Percentiles rank a stretch among this genome's conserved stretches.
phyloP scores from a whole-genome alignment of 2,113 vertebrate species.

The Pantherophis guttatus region DNA sequence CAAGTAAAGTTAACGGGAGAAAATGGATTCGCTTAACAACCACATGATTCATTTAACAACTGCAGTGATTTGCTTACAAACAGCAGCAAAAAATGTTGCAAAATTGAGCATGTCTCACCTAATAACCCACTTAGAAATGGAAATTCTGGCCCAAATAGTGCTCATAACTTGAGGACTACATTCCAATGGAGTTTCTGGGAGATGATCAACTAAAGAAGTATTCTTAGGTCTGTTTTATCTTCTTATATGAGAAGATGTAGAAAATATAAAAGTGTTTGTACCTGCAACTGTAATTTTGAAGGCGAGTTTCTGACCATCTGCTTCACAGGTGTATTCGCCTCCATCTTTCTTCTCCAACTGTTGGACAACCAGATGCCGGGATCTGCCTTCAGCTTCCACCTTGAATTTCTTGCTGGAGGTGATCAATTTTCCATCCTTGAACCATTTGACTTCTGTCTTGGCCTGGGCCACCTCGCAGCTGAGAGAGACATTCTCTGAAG shows the following conservation, averaged over 20 bases:
- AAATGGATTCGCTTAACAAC: neutral
- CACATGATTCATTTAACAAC: neutral
- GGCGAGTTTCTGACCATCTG: constrained; percentile 72
- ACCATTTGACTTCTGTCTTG: constrained; percentile 80
- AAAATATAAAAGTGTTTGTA: constrained; percentile 4
- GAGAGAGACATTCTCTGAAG: constrained; percentile 65
- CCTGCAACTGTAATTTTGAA: constrained; percentile 73
- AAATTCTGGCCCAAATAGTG: neutral
- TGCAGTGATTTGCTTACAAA: neutral
- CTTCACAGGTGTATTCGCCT: constrained; percentile 79
- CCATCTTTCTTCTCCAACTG: constrained; percentile 75
- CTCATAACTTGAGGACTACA: neutral
- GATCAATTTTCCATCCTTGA: constrained; percentile 76
- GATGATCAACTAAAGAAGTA: neutral
- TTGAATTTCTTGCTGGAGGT: constrained; percentile 67
- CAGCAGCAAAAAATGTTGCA: neutral
- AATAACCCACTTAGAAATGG: neutral
- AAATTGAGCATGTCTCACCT: neutral
- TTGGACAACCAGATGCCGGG: constrained; percentile 71
- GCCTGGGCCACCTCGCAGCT: constrained; percentile 74
- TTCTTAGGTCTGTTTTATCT: neutral
- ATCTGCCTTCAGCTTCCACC: constrained; percentile 71
- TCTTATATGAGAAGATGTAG: neutral
- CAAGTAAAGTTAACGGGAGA: neutral
- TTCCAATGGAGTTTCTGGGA: neutral